Evolutionary conservation across 2,797 vertebrate species (phyloP), one percentile per base, ranked within the genome.

Genomic region (Sebastes itinus): DNA sequence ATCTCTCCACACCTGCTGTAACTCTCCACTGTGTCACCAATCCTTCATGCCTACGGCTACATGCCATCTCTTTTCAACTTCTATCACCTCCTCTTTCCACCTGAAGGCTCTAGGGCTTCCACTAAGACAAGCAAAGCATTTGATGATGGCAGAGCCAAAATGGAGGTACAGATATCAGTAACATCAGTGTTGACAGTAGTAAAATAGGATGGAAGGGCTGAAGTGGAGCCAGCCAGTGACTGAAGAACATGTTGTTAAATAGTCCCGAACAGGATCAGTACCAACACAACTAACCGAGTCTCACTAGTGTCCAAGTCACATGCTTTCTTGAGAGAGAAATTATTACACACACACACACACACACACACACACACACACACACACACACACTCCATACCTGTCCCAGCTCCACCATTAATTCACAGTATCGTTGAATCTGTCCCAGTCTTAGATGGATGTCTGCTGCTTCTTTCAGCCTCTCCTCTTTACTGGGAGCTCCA

Each of bases 381-480:
- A 22, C 35, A 23, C 2, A 27, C 27, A 65, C 96, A 67, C 22
- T 13, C 12, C 23, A 8, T 80, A 99, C 98, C 98, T 99, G 97
- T 90, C 98, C 98, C 72, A 99, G 97, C 87, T 99, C 98, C 89
- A 99, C 97, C 98, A 99, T 98, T 52, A 99, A 95, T 88, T 99
- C 98, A 94, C 98, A 99, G 81, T 99, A 99, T 93, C 98, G 95
- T 81, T 99, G 98, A 86, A 99, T 96, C 83, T 99, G 98, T 59
- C 98, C 98, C 61, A 99, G 88, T 90, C 97, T 94, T 89, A 99
- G 92, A 80, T 99, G 97, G 87, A 99, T 99, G 83, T 98, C 96
- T 11, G 98, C 98, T n/a, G 98, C 98, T 90, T 97, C 97, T 78
- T 96, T 98, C 76, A 99, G 95, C 25, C 97, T 94, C 82, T 99